A percentile compares a stretch with the other conserved stretches of the same genome.
phyloP scores from a whole-genome alignment of 2,113 vertebrate genomes.

The Ursus arctos region DNA sequence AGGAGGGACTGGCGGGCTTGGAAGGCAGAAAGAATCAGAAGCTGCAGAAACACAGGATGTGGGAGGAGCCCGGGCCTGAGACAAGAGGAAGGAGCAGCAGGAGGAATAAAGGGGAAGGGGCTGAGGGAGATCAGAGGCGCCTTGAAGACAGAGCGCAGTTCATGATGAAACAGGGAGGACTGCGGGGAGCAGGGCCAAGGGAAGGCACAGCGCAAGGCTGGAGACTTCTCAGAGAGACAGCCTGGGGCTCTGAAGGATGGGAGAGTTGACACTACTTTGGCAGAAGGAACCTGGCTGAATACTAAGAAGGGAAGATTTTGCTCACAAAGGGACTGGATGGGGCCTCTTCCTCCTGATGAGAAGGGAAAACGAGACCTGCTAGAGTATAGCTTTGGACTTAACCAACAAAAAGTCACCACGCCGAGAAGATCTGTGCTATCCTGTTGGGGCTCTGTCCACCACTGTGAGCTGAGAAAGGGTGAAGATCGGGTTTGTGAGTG shows the following conservation, averaged over 20 bases:
- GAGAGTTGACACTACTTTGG: constrained; percentile 39
- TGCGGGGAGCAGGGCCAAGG: neutral
- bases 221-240: constrained; percentile 46
- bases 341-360: neutral
- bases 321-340: neutral
- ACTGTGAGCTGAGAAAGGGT: neutral
- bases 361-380: neutral
- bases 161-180: constrained; percentile 29
- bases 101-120: neutral
- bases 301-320: neutral
- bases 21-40: constrained; percentile 1
- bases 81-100: neutral
- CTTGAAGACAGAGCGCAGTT: constrained; percentile 52
- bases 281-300: constrained; percentile 15
- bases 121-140: neutral
- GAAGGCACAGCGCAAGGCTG: neutral
- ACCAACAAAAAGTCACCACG: neutral
- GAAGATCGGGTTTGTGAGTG: neutral
- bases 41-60: neutral
- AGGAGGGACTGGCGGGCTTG: neutral
- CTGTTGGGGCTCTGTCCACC: neutral
- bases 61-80: neutral
- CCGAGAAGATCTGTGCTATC: neutral
- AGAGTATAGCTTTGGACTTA: neutral
- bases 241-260: constrained; percentile 19